Evolutionary conservation across 1,140 invertebrate species (phyloP), one percentile per base, ranked within the genome.

Genomic region (Drosophila ercepeae): DNA sequence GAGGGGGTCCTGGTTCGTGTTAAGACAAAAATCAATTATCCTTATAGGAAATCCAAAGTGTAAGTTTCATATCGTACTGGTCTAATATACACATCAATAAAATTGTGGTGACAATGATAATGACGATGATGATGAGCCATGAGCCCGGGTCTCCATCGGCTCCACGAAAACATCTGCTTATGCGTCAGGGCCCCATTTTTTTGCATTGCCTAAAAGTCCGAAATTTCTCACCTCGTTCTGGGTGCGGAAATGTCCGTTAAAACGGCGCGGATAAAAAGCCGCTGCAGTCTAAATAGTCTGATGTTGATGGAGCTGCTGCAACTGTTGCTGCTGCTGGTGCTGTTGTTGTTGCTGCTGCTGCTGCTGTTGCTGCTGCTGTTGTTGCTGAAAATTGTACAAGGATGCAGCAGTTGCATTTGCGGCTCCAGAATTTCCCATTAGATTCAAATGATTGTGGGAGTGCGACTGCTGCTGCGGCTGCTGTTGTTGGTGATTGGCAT

Each of bases 1-100:
- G 6, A 23, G 39, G 53, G 39, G 36, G 67, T 53, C 32, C 11
- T 27, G 41, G 1, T 42, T 42, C 16, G 5, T 42, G 7, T 18
- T 63, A 23, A 41, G 42, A 14, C 60, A 25, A 64, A 53, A 46
- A 78, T 50, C 45, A 75, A 55, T 60, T 7, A 63, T 50, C 64
- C 71, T 75, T 78, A 57, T 83, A 78, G 63, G 46, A 64, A 69
- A 50, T 61, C 49, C 57, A 61, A 57, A 45, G 74, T 44, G 52
- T 73, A 64, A 73, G 67, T 57, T 75, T 86, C 71, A 76, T 69
- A 74, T 59, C 57, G 76, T 75, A 71, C 44, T 69, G 61, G 45
- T 86, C 60, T 86, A 68, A 67, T 68, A 68, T 72, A 75, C 72
- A 83, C 79, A 83, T 75, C 45, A 71, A 60, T 84, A 82, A 75